Base-by-base conservation (phyloP, 2,797 vertebrate genomes). In the Natrix natrix region DNA sequence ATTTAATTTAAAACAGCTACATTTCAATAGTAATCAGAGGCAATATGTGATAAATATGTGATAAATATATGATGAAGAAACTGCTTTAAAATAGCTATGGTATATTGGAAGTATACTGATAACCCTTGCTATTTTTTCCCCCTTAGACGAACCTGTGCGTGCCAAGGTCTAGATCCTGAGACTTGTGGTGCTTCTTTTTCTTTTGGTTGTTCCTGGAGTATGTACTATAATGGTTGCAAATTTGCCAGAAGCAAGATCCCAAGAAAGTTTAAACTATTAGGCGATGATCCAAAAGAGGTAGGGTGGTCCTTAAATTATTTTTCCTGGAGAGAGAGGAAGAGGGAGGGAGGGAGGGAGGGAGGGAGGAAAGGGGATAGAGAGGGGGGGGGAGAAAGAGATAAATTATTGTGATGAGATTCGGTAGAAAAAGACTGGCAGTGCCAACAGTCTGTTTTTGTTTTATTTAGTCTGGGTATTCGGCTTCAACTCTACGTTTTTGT, bases 141-240 rank as follows among this genome's bases (percentile, higher is more conserved):
- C 95, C 96, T 95, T 89, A 99, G 99, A 97, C 98, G 99, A 95
- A 99, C 99, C 26, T 99, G 99, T 96, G 99, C 99, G 91, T 99
- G 99, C 96, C 99, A 99, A 97, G 99, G 99, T 92, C 98, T 99
- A 96, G 97, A 99, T 94, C 97, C 98, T 94, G 99, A 99, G 1
- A 98, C 98, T 91, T 98, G 98, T 94, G 99, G 99, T 95, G 99
- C 99, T 95, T 99, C 99, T 57, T 99, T 99, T 97, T 99, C 99
- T 59, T 99, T 99, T 63, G 99, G 99, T 89, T 99, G 99, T 95
- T 99, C 99, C n/a, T 99, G 99, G 99, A 99, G 99, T 96, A 99
- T 99, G 99, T 99, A 99, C 96, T 99, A 99, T 96, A 99, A 99
- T 61, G 99, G 99, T 92, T 99, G 99, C 98, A 99, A 99, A 97